These are phyloP conservation scores for Ophion slaviceki DNA, from an alignment of 2,888 invertebrate genomes.

Conservation along the genomic window DNA sequence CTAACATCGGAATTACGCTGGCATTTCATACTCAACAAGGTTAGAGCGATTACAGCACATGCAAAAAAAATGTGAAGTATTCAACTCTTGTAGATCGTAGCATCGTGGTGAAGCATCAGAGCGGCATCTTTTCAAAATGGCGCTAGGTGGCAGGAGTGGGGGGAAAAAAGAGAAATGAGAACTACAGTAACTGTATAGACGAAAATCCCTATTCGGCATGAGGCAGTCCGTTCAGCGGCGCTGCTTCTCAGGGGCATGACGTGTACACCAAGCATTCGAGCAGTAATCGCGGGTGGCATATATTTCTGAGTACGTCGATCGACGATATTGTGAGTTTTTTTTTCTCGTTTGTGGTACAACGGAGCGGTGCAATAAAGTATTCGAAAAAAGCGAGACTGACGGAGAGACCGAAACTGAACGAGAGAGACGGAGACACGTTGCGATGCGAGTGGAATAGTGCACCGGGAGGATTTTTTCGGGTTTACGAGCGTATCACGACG, in stretches of 20 bases:
- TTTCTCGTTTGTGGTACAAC: neutral
- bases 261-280: conserved; percentile 74
- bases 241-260: conserved; percentile 74
- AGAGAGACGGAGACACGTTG: conserved; percentile 14
- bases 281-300: conserved; percentile 77
- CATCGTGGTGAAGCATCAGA: neutral
- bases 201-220: conserved; percentile 61
- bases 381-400: neutral
- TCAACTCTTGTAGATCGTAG: neutral
- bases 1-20: neutral
- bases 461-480: conserved; percentile 45
- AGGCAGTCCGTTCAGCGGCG: conserved; percentile 68
- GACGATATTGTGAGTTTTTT: conserved; percentile 54
- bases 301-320: conserved; percentile 73
- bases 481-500: conserved; percentile 40
- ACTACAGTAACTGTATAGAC: conserved; percentile 46
- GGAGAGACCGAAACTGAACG: neutral
- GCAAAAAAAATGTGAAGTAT: neutral
- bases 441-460: conserved; percentile 57
- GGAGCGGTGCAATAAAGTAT: conserved; percentile 5
- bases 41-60: neutral
- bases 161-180: conserved; percentile 19
- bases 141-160: neutral
- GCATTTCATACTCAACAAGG: neutral
- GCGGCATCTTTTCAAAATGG: conserved; percentile 39